Base-by-base conservation (phyloP, 1,140 invertebrate species). In the Caenorhabditis inopinata region DNA sequence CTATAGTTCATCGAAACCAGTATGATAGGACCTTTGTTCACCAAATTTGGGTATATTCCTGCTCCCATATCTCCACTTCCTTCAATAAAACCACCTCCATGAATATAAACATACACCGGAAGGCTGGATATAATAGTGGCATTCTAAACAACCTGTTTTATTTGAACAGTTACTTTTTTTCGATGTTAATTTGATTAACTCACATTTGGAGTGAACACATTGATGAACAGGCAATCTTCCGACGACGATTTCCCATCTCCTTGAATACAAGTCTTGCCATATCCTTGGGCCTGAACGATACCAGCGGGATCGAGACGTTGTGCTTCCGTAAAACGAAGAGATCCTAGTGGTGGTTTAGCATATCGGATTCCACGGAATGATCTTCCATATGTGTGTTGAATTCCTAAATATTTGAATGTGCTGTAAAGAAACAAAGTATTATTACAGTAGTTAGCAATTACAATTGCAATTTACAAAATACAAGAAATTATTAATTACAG, bases 1-100 rank as follows among this genome's bases (percentile, higher is more conserved):
- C 89, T 76, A 76, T 88, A 89, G 51, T 89, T 88, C 12, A 86
- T 81, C 3, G 87, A 88, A 23, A 89, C 89, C 2, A 89, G 48
- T 11, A 89, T 83, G 0, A 89, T 78, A 46, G 84, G 83, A 29
- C 81, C 45, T 42, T 79, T 74, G 16, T 53, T 74, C 0, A 83
- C 38, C 11, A 74, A n/a, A 45, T 82, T 51, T 2, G 51, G 47
- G 27, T 51, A 47, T n/a, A 51, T 74, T 48, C 45, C 76, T 16
- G 45, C 51, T 46, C 81, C 76, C 29, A 46, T 73, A n/a, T 79
- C 35, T 23, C 42, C 35, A 14, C 32, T 38, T 16, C 58, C 53
- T n/a, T 74, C 73, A 0, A 75, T 14, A 45, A 75, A 82, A 27
- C 76, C 82, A 58, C 82, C 82, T 42, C 82, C 82, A 48, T 83